Conservation (phyloP, 2,797 vertebrate genomes). For the Tauraco hartlaubi region DNA sequence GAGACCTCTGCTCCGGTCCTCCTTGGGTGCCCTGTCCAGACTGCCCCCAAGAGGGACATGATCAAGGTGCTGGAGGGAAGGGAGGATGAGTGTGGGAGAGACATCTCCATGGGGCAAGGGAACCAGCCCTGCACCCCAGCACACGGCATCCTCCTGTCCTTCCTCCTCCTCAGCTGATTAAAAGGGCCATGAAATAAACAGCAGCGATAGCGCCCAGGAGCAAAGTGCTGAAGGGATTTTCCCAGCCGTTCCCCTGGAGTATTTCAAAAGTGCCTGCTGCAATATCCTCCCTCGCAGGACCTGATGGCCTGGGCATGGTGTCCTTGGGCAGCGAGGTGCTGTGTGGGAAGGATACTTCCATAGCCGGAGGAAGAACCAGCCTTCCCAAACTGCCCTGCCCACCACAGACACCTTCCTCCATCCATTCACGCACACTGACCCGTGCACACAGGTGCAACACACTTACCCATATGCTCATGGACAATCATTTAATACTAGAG, state of each 20-base stretch:
- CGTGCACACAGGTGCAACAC: background rate
- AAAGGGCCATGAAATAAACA: background rate
- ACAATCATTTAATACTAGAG: too few species aligned
- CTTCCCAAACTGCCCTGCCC: background rate
- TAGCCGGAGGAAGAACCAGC: background rate
- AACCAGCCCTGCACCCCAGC: background rate
- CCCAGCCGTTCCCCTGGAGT: background rate
- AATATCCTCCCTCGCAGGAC: background rate
- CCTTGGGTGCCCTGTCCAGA: background rate
- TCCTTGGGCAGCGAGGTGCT: background rate
- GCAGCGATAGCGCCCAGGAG: rapidly evolving
- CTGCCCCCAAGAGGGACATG: background rate
- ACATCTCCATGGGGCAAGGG: background rate
- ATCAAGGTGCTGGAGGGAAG: background rate
- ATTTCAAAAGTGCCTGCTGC: background rate
- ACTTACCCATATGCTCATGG: rapidly evolving
- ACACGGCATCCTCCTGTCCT: background rate
- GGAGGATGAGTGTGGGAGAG: background rate
- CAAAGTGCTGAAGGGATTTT: background rate
- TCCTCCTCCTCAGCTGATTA: background rate
- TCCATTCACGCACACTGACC: rapidly evolving
- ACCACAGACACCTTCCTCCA: background rate
- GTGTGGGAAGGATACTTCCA: background rate
- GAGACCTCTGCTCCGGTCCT: rapidly evolving
- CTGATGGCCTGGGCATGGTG: background rate